Conservation (phyloP, 2,797 vertebrate species). For the Alectoris magna region DNA sequence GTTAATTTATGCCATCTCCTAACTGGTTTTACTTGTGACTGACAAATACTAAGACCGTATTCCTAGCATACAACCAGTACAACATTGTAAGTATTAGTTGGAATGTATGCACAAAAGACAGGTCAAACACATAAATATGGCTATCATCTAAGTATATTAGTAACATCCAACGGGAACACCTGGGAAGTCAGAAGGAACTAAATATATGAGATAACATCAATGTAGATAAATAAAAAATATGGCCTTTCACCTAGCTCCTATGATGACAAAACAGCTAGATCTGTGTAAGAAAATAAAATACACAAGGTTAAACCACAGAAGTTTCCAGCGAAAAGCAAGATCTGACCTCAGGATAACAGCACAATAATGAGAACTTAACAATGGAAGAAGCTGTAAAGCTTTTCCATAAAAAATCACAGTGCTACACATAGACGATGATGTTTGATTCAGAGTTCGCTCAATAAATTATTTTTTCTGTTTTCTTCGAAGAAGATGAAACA, state of each 20-base stretch:
- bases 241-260: neutral
- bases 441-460: neutral
- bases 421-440: neutral
- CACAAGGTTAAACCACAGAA: neutral
- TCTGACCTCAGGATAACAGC: neutral
- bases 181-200: constrained; percentile 24
- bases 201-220: neutral
- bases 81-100: neutral
- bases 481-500: neutral
- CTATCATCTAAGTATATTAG: neutral
- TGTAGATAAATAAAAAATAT: neutral
- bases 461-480: neutral
- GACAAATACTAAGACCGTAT: neutral
- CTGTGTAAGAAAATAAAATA: neutral
- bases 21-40: neutral
- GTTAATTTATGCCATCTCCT: neutral
- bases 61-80: neutral
- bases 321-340: neutral
- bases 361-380: neutral
- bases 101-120: neutral
- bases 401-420: neutral
- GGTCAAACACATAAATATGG: neutral
- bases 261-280: neutral
- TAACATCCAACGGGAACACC: neutral
- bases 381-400: neutral